Percentiles rank a stretch among this genome's conserved stretches.
phyloP scores from a whole-genome alignment of 2,113 vertebrate species.

The Megalops atlanticus region DNA sequence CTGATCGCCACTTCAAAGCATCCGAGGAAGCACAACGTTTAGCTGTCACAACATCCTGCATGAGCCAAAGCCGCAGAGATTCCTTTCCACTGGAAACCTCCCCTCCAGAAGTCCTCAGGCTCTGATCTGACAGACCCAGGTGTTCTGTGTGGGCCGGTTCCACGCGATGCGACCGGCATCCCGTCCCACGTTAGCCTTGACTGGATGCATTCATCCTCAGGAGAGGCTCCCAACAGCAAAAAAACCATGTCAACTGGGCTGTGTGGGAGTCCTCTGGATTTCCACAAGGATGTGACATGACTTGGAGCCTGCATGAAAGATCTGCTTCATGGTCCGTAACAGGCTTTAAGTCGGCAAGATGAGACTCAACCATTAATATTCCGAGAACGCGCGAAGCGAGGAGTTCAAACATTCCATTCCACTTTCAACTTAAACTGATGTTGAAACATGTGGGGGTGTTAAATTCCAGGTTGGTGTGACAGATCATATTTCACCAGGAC shows the following conservation, averaged over 20 bases:
- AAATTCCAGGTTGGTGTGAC: slow-evolving; percentile 22
- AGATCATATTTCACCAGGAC: slow-evolving; percentile 25
- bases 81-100: background rate
- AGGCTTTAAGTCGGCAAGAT: slow-evolving; percentile 19
- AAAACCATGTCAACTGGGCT: slow-evolving; percentile 18
- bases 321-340: slow-evolving; percentile 23
- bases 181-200: slow-evolving; percentile 7
- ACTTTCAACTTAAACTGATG: slow-evolving; percentile 17
- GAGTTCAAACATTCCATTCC: slow-evolving; percentile 22
- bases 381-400: slow-evolving; percentile 8
- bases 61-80: background rate
- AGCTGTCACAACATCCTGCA: background rate
- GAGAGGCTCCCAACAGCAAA: slow-evolving; percentile 21
- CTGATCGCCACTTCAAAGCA: slow-evolving; percentile 3
- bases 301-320: slow-evolving; percentile 19
- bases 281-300: slow-evolving; percentile 19
- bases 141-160: slow-evolving; percentile 4
- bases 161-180: slow-evolving; percentile 1
- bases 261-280: slow-evolving; percentile 26
- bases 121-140: background rate
- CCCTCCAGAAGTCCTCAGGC: background rate
- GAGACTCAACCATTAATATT: slow-evolving; percentile 21
- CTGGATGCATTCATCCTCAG: background rate
- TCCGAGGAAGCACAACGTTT: background rate
- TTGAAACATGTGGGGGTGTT: background rate